Conservation (phyloP, 2,797 vertebrate species). For the Anguilla pacifica region DNA sequence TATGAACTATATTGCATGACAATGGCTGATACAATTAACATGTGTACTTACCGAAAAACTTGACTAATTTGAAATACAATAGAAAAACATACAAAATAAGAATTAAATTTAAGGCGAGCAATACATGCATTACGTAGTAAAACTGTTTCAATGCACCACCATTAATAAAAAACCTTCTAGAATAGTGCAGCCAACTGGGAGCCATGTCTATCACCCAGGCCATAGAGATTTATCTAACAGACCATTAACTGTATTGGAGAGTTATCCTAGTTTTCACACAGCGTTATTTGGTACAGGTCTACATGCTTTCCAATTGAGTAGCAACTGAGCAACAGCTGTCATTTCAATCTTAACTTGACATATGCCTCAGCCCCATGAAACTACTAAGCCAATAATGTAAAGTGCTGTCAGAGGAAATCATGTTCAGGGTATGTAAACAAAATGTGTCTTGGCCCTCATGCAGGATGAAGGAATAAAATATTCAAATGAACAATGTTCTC, state of each 20-base stretch:
- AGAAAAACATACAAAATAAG: background rate
- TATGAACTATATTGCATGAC: background rate
- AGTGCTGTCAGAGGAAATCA: conserved; percentile 17
- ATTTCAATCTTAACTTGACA: background rate
- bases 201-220: background rate
- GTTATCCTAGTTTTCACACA: background rate
- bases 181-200: background rate
- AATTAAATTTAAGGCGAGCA: background rate
- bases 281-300: background rate
- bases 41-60: background rate
- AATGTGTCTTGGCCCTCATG: background rate
- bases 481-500: background rate
- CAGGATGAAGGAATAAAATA: conserved; percentile 3
- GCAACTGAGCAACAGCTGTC: background rate
- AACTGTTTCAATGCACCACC: background rate
- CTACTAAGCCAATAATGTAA: background rate
- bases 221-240: background rate
- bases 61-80: background rate
- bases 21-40: background rate
- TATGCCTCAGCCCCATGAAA: background rate
- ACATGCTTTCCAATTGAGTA: background rate
- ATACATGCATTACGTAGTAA: background rate
- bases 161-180: background rate
- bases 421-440: background rate
- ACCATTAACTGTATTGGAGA: background rate